Conservation (phyloP, 2,888 invertebrate genomes). For the Cheilosia impressa region DNA sequence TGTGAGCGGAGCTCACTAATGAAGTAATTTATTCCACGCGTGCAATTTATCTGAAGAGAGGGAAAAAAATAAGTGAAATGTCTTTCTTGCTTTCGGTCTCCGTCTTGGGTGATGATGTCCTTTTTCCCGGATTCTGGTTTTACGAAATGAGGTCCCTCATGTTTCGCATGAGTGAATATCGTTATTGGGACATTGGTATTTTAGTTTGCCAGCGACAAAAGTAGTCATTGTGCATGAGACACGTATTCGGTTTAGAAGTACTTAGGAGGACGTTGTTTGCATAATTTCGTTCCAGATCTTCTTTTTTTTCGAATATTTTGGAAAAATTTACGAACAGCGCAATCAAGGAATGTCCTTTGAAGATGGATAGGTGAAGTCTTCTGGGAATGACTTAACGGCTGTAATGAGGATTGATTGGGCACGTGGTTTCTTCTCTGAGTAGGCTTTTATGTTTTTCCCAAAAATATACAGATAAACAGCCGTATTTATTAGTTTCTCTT, state of each 20-base stretch:
- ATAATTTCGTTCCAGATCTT: slow-evolving; percentile 48
- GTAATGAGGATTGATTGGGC: slow-evolving; percentile 59
- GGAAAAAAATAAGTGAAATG: slow-evolving; percentile 64
- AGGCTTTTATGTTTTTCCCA: slow-evolving; percentile 18
- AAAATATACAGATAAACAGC: not conserved
- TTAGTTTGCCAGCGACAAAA: slow-evolving; percentile 27
- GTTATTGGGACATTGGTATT: slow-evolving; percentile 60
- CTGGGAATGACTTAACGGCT: slow-evolving; percentile 13
- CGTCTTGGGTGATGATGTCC: slow-evolving; percentile 24
- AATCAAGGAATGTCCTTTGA: slow-evolving; percentile 33
- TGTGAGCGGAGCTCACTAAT: slow-evolving; percentile 52
- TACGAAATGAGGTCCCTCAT: slow-evolving; percentile 53
- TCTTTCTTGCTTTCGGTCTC: slow-evolving; percentile 28
- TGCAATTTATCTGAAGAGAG: slow-evolving; percentile 68
- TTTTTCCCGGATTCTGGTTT: slow-evolving; percentile 35
- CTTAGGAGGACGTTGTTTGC: slow-evolving; percentile 62
- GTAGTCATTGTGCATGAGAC: slow-evolving; percentile 46
- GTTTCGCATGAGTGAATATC: slow-evolving; percentile 71
- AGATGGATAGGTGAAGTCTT: slow-evolving; percentile 29
- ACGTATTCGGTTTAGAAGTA: slow-evolving; percentile 68
- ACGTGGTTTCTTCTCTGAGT: slow-evolving; percentile 34
- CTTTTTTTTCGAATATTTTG: not conserved
- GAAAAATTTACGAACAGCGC: slow-evolving; percentile 13
- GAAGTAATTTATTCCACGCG: slow-evolving; percentile 75
- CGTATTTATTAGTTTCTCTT: too few species aligned